phyloP scores from a whole-genome alignment of 2,113 vertebrate species.

The Circaetus gallicus region DNA sequence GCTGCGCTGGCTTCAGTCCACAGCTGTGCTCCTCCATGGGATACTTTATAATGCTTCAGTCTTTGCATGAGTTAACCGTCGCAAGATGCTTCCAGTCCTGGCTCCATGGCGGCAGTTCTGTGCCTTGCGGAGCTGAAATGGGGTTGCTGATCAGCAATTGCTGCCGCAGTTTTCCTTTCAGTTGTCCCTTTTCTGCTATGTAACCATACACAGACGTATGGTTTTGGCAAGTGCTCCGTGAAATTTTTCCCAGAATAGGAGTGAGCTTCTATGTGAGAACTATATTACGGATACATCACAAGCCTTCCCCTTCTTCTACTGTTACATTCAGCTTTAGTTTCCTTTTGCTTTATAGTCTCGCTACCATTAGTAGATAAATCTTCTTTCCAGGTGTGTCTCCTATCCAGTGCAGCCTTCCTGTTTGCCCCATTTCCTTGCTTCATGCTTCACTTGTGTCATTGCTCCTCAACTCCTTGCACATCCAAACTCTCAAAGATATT shows the following conservation, averaged over 20 bases:
- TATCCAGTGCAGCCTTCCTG: not conserved
- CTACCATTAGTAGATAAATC: not conserved
- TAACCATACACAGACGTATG: not conserved
- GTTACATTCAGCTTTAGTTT: not conserved
- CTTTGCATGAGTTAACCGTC: not conserved
- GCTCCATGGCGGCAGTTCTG: not conserved
- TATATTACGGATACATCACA: not conserved
- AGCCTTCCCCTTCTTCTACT: not conserved
- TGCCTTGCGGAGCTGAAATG: not conserved
- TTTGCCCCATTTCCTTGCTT: not conserved
- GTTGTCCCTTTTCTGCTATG: not conserved
- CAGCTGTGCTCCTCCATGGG: not conserved
- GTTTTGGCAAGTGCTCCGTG: not conserved
- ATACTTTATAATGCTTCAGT: not conserved
- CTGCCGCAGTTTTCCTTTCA: not conserved
- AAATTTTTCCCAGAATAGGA: not conserved
- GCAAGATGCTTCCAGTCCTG: not conserved
- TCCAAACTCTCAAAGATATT: not conserved
- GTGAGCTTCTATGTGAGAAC: not conserved
- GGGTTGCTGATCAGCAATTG: not conserved
- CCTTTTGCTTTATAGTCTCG: not conserved
- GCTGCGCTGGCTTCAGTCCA: not conserved
- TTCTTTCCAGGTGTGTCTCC: not conserved
- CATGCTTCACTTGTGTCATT: not conserved
- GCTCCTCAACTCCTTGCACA: not conserved